Conservation (phyloP, 2,888 invertebrate species). For the Acleris laterana region DNA sequence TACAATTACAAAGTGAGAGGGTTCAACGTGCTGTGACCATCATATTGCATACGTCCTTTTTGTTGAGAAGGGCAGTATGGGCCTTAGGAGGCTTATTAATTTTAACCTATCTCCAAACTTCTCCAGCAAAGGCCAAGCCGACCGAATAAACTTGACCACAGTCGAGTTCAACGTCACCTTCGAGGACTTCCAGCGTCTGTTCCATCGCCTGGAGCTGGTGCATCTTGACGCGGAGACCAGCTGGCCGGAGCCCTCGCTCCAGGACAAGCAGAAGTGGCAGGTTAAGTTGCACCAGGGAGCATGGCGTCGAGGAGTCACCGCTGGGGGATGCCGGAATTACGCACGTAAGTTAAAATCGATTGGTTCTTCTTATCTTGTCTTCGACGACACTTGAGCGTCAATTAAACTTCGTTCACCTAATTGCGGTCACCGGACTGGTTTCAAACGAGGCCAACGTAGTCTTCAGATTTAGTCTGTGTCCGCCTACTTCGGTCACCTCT, state of each 20-base stretch:
- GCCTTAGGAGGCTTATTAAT: too few species aligned
- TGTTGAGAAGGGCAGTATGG: too few species aligned
- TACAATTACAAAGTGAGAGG: too few species aligned
- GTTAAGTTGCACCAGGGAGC: slow-evolving; percentile 93
- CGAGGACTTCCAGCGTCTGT: slow-evolving; percentile 91
- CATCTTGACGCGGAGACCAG: slow-evolving; percentile 95
- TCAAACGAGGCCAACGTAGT: too few species aligned
- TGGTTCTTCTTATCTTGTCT: too few species aligned
- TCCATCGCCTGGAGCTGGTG: slow-evolving; percentile 92
- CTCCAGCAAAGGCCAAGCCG: slow-evolving; percentile 78
- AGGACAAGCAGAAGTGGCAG: slow-evolving; percentile 92
- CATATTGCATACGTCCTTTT: too few species aligned
- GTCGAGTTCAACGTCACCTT: slow-evolving; percentile 94
- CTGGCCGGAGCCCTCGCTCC: slow-evolving; percentile 91
- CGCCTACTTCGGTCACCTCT: too few species aligned
- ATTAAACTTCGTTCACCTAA: too few species aligned
- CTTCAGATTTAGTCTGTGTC: too few species aligned
- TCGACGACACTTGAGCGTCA: too few species aligned
- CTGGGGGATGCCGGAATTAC: slow-evolving; percentile 95
- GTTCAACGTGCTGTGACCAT: too few species aligned
- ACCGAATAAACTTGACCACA: slow-evolving; percentile 87
- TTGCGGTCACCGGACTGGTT: too few species aligned
- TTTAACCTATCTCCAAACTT: background rate
- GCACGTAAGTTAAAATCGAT: slow-evolving; percentile 79
- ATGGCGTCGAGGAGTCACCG: slow-evolving; percentile 94